phyloP scores from a whole-genome alignment of 2,113 vertebrate species.

The Takifugu bimaculatus region DNA sequence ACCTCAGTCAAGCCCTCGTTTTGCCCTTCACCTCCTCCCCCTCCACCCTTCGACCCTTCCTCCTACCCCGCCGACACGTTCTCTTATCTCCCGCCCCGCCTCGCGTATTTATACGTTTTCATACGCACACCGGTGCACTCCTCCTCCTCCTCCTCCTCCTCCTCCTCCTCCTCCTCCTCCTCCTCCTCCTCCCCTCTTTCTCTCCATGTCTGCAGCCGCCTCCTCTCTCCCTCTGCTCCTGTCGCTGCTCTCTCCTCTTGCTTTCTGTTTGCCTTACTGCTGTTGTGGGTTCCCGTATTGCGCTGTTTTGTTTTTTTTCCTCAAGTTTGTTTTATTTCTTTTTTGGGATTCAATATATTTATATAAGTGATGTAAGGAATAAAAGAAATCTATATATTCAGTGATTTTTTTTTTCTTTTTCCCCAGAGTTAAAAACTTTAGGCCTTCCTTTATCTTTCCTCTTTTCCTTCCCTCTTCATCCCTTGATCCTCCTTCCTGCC shows the following conservation, averaged over 20 bases:
- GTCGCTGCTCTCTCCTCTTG: conserved; percentile 57
- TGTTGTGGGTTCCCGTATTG: conserved; percentile 80
- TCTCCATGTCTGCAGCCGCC: conserved; percentile 40
- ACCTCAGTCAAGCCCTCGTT: conserved; percentile 59
- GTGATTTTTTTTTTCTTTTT: conserved; percentile 66
- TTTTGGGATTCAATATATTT: conserved; percentile 79
- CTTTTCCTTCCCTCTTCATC: conserved; percentile 39
- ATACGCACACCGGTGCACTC: conserved; percentile 56
- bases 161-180: no score
- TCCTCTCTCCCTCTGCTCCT: conserved; percentile 38
- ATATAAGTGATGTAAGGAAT: conserved; percentile 85
- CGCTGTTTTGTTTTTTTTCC: conserved; percentile 66
- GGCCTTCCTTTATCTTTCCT: conserved; percentile 54
- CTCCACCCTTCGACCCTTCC: conserved; percentile 35
- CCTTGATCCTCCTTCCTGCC: conserved; percentile 45
- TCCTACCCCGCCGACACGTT: conserved; percentile 38
- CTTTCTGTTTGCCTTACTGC: conserved; percentile 81
- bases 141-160: conserved; percentile 33
- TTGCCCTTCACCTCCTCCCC: conserved; percentile 33
- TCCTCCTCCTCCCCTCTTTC: conserved; percentile 24
- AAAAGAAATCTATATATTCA: conserved; percentile 82
- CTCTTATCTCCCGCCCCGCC: conserved; percentile 28
- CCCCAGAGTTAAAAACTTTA: conserved; percentile 71
- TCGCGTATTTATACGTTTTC: conserved; percentile 67
- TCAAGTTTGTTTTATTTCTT: conserved; percentile 51